phyloP scores from a whole-genome alignment of 2,888 invertebrate genomes.

The Neoitamus cyanurus region DNA sequence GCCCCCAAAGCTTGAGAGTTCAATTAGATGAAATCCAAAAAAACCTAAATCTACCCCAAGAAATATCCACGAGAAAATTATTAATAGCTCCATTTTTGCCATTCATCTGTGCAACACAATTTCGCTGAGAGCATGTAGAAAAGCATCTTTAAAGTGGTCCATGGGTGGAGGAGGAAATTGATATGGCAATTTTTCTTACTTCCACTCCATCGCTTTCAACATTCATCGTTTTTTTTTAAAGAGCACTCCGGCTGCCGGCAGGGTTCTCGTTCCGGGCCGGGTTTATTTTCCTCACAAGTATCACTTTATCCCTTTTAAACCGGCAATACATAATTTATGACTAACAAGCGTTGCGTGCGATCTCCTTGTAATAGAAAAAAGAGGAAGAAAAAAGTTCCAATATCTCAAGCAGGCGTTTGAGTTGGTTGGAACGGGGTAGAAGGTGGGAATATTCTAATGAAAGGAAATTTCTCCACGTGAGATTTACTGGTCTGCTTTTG shows the following conservation, averaged over 20 bases:
- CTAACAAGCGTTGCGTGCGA: background rate
- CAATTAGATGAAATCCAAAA: too few relatives aligned
- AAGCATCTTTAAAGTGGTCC: background rate
- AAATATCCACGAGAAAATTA: background rate
- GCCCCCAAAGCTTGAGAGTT: too few relatives aligned
- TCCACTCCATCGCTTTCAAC: background rate
- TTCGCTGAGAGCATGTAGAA: background rate
- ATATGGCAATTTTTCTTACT: background rate
- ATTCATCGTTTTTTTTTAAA: background rate
- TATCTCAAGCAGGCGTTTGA: background rate
- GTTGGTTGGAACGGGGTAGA: background rate
- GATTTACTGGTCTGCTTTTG: background rate
- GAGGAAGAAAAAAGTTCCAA: background rate
- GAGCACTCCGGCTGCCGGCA: background rate
- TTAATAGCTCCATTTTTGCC: background rate
- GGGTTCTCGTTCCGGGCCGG: background rate
- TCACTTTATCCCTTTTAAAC: constrained; percentile 11
- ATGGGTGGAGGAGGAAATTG: background rate
- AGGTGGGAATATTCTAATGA: background rate
- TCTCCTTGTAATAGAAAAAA: background rate
- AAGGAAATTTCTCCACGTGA: background rate
- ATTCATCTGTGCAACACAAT: background rate
- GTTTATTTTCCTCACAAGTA: constrained; percentile 15
- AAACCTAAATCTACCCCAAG: background rate
- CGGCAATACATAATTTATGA: constrained; percentile 24